Evolutionary conservation across 1,140 invertebrate species (phyloP), one percentile per base, ranked within the genome.

Genomic region (Vanessa atalanta): DNA sequence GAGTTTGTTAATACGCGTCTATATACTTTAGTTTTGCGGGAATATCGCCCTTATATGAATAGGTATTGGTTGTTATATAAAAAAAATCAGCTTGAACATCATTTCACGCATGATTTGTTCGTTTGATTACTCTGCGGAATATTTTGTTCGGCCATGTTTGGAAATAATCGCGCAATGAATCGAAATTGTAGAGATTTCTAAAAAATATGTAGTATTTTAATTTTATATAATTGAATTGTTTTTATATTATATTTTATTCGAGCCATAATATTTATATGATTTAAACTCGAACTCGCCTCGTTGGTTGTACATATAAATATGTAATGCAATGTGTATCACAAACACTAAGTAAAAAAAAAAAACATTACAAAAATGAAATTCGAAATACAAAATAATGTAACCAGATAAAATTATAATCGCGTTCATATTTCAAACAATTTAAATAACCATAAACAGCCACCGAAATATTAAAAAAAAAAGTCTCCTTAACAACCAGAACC

Each of bases 1-100:
- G 85, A 80, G 85, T 88, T 90, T 88, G 85, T 88, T 88, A 87
- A 83, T 83, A 82, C 77, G 75, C 63, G 68, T 77, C 72, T 80
- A 82, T 79, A 69, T 79, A 78, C 73, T 68, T 16, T 47, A 65
- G 23, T 47, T 70, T 48, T 64, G 76, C 51, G 60, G 57, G 50
- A 77, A 75, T 69, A 23, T 73, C 78, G 26, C 65, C 70, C 74
- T 79, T 74, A 61, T 61, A 73, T 20, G 16, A 57, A 69, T 57
- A 57, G 16, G 43, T 60, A 20, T 57, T 47, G 55, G 7, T 55
- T 31, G 37, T 72, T 55, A 53, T 66, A 50, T 66, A 50, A 50
- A 61, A 31, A 61, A 61, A 65, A 60, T 47, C 43, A 48, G 31
- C 23, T 53, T 20, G 51, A 15, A 26, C 47, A 72, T 70, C 23